Percentiles rank a stretch among this genome's conserved stretches.
These are phyloP conservation scores for Eupithecia exiguata DNA, from an alignment of 2,888 invertebrate genomes.

Conservation along the genomic window DNA sequence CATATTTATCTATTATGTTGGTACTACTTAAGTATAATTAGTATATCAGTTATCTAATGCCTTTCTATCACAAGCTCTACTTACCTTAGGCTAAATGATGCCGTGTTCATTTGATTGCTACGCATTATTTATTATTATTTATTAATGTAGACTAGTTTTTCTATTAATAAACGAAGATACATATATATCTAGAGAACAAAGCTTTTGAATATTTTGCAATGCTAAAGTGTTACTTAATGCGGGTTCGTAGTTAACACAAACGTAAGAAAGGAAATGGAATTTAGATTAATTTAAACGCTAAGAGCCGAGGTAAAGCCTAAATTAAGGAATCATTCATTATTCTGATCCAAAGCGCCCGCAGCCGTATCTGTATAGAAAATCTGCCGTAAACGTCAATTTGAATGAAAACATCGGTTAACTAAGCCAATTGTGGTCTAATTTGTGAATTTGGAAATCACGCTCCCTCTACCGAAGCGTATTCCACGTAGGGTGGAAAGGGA, in stretches of 20 bases:
- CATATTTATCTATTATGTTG: no score
- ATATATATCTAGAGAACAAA: no score
- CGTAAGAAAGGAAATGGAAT: constrained; percentile 1
- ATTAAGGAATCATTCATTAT: constrained; percentile 46
- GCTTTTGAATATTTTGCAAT: neutral
- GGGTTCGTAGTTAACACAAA: neutral
- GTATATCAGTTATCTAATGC: no score
- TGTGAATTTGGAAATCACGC: constrained; percentile 52
- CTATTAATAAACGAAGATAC: no score
- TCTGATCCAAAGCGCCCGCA: constrained; percentile 42
- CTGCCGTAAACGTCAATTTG: constrained; percentile 49
- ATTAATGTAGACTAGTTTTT: neutral
- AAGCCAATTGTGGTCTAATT: constrained; percentile 72
- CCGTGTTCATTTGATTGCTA: neutral
- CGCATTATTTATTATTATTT: no score
- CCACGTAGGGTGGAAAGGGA: constrained; percentile 47
- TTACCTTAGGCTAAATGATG: neutral
- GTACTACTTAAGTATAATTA: no score
- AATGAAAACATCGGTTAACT: constrained; percentile 72
- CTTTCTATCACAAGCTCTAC: neutral
- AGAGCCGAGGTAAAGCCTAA: constrained; percentile 6
- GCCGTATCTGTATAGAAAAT: constrained; percentile 39
- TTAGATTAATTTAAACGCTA: constrained; percentile 13
- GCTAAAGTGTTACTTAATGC: neutral
- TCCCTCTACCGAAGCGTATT: constrained; percentile 43